phyloP scores from a whole-genome alignment of 2,888 invertebrate genomes.

The Pterobdella sp. region DNA sequence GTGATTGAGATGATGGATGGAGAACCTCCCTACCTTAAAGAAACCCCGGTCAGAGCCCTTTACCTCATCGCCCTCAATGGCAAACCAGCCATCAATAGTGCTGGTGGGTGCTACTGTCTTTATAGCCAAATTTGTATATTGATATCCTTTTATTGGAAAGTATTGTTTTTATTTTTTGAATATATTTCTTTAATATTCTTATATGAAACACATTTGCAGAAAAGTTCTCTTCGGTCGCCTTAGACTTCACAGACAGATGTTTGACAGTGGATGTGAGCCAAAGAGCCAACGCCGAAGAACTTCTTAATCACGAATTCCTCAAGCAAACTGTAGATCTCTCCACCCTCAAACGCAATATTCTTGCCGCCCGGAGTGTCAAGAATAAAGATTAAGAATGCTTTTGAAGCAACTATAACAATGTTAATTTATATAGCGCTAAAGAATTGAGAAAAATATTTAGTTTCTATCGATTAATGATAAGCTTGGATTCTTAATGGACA shows the following conservation, averaged over 20 bases:
- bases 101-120: conserved; percentile 56
- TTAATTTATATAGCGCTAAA: too few relatives aligned
- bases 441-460: too few relatives aligned
- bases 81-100: conserved; percentile 88
- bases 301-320: conserved; percentile 79
- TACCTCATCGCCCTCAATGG: conserved; percentile 41
- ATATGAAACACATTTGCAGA: background rate
- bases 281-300: conserved; percentile 55
- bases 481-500: too few relatives aligned
- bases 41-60: conserved; percentile 77
- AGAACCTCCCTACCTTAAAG: conserved; percentile 96
- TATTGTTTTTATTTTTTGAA: conserved; percentile 6
- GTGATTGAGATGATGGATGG: conserved; percentile 99
- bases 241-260: conserved; percentile 43
- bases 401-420: too few relatives aligned
- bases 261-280: conserved; percentile 57
- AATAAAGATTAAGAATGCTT: too few relatives aligned
- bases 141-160: background rate
- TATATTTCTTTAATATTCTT: background rate
- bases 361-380: conserved; percentile 59
- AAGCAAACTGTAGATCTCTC: conserved; percentile 81
- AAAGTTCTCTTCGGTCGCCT: conserved; percentile 60
- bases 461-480: too few relatives aligned
- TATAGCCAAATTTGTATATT: background rate
- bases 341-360: conserved; percentile 85